These are phyloP conservation scores for Megastigmus dorsalis DNA, from an alignment of 2,888 invertebrate species.

Conservation along the genomic window DNA sequence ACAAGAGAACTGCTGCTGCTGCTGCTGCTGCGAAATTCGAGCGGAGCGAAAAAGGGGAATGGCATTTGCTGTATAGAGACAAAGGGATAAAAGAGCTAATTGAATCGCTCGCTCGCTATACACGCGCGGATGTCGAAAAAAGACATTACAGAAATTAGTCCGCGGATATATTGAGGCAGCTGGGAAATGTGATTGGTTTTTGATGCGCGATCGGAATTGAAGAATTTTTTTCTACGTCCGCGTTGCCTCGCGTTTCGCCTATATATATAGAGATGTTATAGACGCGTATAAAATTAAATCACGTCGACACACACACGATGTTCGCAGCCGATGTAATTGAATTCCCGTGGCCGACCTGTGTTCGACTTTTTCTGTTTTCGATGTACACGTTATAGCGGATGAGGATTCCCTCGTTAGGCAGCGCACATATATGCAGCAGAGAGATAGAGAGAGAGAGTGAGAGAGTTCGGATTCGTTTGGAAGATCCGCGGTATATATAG, in stretches of 20 bases:
- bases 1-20: no score
- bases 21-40: slow-evolving; percentile 37
- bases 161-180: background rate
- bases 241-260: no score
- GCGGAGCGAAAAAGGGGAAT: slow-evolving; percentile 1
- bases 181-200: slow-evolving; percentile 45
- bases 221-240: no score
- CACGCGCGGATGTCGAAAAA: background rate
- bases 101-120: slow-evolving; percentile 41
- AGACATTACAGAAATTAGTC: slow-evolving; percentile 47
- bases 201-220: background rate
- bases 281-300: slow-evolving; percentile 9
- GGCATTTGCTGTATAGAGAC: slow-evolving; percentile 16
- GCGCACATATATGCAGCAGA: no score
- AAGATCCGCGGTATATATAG: no score
- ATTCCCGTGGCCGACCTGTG: no score
- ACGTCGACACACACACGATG: no score
- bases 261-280: no score
- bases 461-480: slow-evolving; percentile 19
- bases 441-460: no score
- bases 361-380: no score
- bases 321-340: background rate
- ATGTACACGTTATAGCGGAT: no score
- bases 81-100: slow-evolving; percentile 53
- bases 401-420: no score